Evolutionary conservation across 2,888 invertebrate genomes (phyloP).

Genomic region (Alitta virens): DNA sequence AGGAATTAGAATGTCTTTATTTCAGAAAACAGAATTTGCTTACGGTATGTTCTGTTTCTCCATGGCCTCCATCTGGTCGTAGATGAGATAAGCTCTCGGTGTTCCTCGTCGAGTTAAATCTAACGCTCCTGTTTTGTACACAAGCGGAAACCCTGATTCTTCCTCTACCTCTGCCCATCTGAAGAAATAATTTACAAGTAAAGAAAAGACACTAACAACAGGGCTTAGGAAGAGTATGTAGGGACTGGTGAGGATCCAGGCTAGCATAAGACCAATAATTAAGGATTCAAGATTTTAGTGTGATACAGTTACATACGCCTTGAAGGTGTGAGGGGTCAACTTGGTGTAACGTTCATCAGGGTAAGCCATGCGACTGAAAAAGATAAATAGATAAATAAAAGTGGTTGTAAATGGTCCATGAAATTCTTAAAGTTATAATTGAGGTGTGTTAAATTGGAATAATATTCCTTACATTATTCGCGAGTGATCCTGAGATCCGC

Average conservation of each 20-base stretch:
- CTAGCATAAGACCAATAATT: too few species aligned
- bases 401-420: too few species aligned
- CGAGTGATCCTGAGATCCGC: conserved; percentile 53
- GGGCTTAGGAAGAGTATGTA: not conserved
- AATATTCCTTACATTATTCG: too few species aligned
- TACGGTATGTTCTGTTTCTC: conserved; percentile 36
- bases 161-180: conserved; percentile 49
- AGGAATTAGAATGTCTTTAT: not conserved
- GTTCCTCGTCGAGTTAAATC: conserved; percentile 36
- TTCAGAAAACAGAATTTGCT: too few species aligned
- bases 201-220: not conserved
- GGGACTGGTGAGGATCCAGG: not conserved
- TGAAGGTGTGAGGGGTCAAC: conserved; percentile 43
- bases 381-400: conserved; percentile 1
- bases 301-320: conserved; percentile 49
- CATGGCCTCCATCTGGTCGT: conserved; percentile 42
- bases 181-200: too few species aligned
- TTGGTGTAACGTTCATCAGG: conserved; percentile 46
- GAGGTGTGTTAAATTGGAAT: conserved; percentile 27
- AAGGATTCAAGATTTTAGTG: too few species aligned
- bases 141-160: conserved; percentile 48
- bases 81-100: conserved; percentile 31
- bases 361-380: conserved; percentile 46
- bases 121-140: conserved; percentile 44
- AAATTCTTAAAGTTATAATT: not conserved